Base-by-base conservation (phyloP, 2,888 invertebrate species). In the Hirtodrosophila histrioides region DNA sequence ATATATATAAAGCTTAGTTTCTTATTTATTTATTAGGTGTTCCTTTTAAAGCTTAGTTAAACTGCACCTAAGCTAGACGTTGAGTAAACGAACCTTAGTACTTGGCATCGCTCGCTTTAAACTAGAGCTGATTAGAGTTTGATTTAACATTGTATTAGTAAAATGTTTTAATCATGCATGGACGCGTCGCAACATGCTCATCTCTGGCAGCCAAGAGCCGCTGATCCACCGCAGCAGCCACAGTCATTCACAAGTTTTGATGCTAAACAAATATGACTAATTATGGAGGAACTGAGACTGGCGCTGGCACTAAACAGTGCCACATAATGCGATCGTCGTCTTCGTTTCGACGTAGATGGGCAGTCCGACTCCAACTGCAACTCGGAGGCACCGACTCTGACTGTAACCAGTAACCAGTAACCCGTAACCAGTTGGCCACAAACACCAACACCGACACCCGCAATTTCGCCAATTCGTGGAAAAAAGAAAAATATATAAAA, bases 381-480 rank as follows among this genome's bases (percentile, higher is more conserved):
- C 44, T 24, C 43, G 62, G 66, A 74, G 17, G 17, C 50, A 41
- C n/a, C 41, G 49, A 58, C 53, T 24, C n/a, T 44, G 43, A 29
- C 41, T 12, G 29, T 51, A 69, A 72, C 73, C 69, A 64, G 71
- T 72, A 17, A 17, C 17, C 17, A 17, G 17, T 17, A 17, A 17
- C 33, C 66, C 46, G 45, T 51, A 69, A 72, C 73, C 69, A 64
- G 71, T 72, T 17, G 72, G 62, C 43, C 35, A 54, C 31, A 61
- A 41, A 41, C 7, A 50, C 39, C 63, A 69, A 78, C 56, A 65
- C 51, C 75, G 86, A 90, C 90, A 90, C 90, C 90, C 90, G 90
- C 90, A 90, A 90, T 90, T 90, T 90, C 90, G 90, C 90, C 89
- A 89, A 82, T 90, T 90, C 90, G 88, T 78, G 83, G 90, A 90